Conservation (phyloP, 2,797 vertebrate species). For the Scomberomorus guttatus region DNA sequence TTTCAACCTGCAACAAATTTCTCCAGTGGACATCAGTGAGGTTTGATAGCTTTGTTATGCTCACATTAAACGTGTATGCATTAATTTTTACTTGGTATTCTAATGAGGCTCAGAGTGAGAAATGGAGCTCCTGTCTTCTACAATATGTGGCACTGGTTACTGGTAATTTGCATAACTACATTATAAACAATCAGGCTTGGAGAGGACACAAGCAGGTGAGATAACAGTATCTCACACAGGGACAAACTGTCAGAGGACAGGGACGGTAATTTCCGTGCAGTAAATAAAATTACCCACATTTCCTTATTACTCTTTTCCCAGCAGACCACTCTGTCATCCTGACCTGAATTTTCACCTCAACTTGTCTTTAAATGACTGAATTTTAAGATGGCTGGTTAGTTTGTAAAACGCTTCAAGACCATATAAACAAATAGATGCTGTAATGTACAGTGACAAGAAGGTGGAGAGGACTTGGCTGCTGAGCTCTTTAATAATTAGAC, state of each 20-base stretch:
- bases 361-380: not conserved
- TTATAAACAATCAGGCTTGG: not conserved
- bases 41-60: not conserved
- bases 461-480: not conserved
- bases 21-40: not conserved
- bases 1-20: slow-evolving; percentile 7
- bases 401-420: not conserved
- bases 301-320: not conserved
- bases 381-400: not conserved
- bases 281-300: not conserved
- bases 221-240: slow-evolving; percentile 5
- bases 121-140: not conserved
- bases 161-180: not conserved
- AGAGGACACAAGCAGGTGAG: not conserved
- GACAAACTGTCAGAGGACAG: not conserved
- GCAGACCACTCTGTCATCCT: not conserved
- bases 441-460: not conserved
- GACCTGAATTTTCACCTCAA: not conserved
- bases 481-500: not conserved
- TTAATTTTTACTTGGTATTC: not conserved
- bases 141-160: not conserved
- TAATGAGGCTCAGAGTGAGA: slow-evolving; percentile 5
- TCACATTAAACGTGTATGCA: not conserved
- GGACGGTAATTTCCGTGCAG: slow-evolving; percentile 5
- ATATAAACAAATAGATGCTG: not conserved